A percentile compares a stretch with the other conserved stretches of the same genome.
Evolutionary conservation across 2,113 vertebrate species (phyloP).

Genomic region (Motacilla tschutschensis): DNA sequence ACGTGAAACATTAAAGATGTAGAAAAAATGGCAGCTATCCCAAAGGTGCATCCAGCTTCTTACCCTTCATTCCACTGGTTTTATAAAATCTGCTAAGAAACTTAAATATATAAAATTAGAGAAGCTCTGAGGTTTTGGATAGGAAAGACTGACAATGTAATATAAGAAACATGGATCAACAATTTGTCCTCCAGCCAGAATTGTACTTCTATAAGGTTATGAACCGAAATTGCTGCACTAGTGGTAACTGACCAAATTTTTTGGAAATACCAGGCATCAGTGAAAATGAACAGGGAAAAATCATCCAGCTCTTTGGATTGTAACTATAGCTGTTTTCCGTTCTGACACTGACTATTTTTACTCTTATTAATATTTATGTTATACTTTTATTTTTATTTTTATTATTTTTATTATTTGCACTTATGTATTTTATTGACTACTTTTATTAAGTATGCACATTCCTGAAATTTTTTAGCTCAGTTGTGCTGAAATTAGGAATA

Average conservation of each 20-base stretch:
- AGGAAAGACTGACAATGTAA: background rate
- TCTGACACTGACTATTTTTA: background rate
- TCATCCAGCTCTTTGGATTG: background rate
- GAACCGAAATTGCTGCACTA: background rate
- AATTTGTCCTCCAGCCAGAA: background rate
- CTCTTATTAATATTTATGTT: background rate
- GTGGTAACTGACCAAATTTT: background rate
- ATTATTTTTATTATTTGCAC: background rate
- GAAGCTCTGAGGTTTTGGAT: background rate
- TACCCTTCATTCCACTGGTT: background rate
- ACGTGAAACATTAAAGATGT: background rate
- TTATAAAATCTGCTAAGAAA: background rate
- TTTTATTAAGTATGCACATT: background rate
- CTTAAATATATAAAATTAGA: background rate
- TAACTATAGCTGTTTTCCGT: background rate
- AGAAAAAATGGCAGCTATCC: background rate
- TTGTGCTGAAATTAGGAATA: background rate
- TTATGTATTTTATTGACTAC: background rate
- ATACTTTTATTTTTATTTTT: background rate
- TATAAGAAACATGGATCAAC: background rate
- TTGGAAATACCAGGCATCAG: background rate
- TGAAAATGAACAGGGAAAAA: background rate
- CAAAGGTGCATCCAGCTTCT: background rate
- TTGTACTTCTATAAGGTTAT: background rate
- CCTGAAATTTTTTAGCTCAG: background rate